Evolutionary conservation across 2,113 vertebrate genomes (phyloP).

Genomic region (Caranx ignobilis): DNA sequence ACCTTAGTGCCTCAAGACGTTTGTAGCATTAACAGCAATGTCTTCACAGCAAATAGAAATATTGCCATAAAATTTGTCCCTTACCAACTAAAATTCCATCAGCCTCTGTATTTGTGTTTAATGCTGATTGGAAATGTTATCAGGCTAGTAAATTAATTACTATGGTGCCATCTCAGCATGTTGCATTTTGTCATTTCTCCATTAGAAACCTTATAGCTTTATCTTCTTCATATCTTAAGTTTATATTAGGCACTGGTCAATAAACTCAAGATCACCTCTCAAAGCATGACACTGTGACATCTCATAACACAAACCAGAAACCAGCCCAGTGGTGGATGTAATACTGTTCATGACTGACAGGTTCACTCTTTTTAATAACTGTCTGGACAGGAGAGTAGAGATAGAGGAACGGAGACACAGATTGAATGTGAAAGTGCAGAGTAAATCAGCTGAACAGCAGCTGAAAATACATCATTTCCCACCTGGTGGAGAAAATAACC

Average conservation of each 20-base stretch:
- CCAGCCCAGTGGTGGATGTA: conserved; percentile 24
- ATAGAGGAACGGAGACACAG: conserved; percentile 4
- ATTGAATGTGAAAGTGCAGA: conserved; percentile 26
- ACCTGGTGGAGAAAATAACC: conserved; percentile 36
- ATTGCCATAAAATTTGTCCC: too few relatives aligned
- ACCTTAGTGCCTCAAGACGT: too few relatives aligned
- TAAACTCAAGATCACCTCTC: conserved; percentile 6
- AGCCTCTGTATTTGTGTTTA: neutral
- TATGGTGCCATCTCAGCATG: neutral
- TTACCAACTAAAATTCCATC: neutral
- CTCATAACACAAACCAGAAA: conserved; percentile 17
- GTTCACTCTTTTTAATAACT: conserved; percentile 46
- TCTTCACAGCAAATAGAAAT: too few relatives aligned
- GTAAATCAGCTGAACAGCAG: conserved; percentile 30
- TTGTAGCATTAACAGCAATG: neutral
- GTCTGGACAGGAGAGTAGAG: conserved; percentile 8
- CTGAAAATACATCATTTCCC: conserved; percentile 34
- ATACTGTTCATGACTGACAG: conserved; percentile 38
- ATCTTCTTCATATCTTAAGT: neutral
- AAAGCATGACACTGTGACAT: conserved; percentile 16
- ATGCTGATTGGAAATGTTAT: neutral
- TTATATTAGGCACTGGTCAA: neutral
- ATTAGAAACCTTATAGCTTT: neutral
- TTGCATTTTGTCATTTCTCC: neutral
- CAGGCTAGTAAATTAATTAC: neutral